Evolutionary conservation across 2,797 vertebrate genomes (phyloP), one percentile per base, ranked within the genome.

Genomic region (Podarcis siculus): DNA sequence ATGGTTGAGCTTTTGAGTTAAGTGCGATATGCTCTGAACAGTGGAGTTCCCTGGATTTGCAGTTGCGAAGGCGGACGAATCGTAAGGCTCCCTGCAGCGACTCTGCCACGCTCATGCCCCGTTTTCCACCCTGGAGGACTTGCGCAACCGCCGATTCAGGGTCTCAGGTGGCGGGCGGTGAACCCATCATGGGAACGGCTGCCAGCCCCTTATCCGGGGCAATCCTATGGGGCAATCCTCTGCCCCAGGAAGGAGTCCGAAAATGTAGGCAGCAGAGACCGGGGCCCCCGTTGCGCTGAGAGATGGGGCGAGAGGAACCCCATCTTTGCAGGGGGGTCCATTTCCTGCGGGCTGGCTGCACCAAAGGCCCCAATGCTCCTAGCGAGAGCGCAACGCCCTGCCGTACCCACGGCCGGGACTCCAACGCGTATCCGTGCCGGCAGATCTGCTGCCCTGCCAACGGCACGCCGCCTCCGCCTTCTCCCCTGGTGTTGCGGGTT

Each of bases 391-490:
- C 30, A 42, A 23, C 2, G n/a, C 2, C 6, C 69, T 2, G 2
- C 69, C 9, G 23, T 32, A 30, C 10, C 13, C 45, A 27, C 0
- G 1, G 1, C 49, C 49, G 0, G 75, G 71, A 15, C 45, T 6
- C 1, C 1, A 61, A 30, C 0, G 3, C 2, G 27, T 12, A n/a
- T 32, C 39, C 3, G 3, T 17, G 55, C 10, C 23, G 0, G 49
- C 19, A 30, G 9, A 12, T n/a, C 25, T 5, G 7, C 17, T 3
- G 27, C 61, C 17, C 39, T 1, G 2, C 17, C 8, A 6, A 5
- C 27, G 0, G 6, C 49, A 15, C 8, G 27, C 3, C 23, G 42
- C 6, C 49, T 55, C 30, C 12, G 25, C 35, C 27, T 30, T 21
- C 2, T 42, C 61, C 3, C 30, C 35, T 8, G 5, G 80, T 4